phyloP scores from a whole-genome alignment of 2,888 invertebrate genomes.

The Tenodera sinensis region DNA sequence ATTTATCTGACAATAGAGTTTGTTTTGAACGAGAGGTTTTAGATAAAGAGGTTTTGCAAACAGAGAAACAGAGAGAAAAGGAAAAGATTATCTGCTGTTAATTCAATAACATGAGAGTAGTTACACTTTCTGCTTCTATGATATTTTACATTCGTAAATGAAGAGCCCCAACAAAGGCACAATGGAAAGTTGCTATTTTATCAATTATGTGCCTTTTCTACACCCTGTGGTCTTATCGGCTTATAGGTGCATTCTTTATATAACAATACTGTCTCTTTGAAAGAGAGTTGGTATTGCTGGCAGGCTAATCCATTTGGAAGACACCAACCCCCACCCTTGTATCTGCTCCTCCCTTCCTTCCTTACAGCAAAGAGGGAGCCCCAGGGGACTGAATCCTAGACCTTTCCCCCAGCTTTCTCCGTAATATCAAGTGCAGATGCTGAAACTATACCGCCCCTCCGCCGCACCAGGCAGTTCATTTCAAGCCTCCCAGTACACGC shows the following conservation, averaged over 20 bases:
- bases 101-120: too few species aligned
- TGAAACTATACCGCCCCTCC: slow-evolving; percentile 16
- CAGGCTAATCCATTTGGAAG: neutral
- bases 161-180: too few species aligned
- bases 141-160: too few species aligned
- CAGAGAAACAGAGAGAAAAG: too few species aligned
- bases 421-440: slow-evolving; percentile 29
- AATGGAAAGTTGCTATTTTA: neutral
- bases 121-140: too few species aligned
- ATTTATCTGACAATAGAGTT: too few species aligned
- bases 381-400: slow-evolving; percentile 10
- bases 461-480: slow-evolving; percentile 18
- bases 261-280: neutral
- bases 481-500: neutral
- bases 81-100: too few species aligned
- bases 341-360: neutral
- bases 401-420: slow-evolving; percentile 1
- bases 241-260: neutral
- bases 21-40: too few species aligned
- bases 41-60: too few species aligned
- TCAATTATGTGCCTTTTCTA: neutral
- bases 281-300: neutral
- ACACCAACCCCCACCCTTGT: neutral
- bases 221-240: neutral
- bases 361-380: neutral